A percentile compares a stretch with the other conserved stretches of the same genome.
phyloP scores from a whole-genome alignment of 2,888 invertebrate species.

The Prionchulus punctatus region DNA sequence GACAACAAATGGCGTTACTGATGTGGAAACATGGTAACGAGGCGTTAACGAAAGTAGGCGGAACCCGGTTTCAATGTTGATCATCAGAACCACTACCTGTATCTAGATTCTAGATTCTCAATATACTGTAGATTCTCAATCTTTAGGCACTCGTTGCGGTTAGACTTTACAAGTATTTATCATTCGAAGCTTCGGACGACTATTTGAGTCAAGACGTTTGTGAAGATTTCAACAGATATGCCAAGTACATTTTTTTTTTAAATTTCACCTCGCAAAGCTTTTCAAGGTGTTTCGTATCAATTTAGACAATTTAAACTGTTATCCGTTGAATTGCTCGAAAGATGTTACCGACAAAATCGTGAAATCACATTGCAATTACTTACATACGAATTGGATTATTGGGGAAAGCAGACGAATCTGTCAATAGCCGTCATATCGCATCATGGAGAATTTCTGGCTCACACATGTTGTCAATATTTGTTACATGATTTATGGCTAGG shows the following conservation, averaged over 20 bases:
- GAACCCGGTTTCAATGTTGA: too few species aligned
- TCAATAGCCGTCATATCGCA: conserved; percentile 88
- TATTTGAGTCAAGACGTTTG: conserved; percentile 93
- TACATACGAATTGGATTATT: conserved; percentile 88
- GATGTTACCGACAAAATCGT: conserved; percentile 86
- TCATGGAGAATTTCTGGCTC: conserved; percentile 46
- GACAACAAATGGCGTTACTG: conserved; percentile 86
- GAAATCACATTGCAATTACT: conserved; percentile 83
- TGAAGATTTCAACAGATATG: conserved; percentile 72
- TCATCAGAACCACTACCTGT: too few species aligned
- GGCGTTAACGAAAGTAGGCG: conserved; percentile 69
- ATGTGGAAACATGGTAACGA: conserved; percentile 99
- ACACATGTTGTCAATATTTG: conserved; percentile 58
- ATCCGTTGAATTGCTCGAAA: conserved; percentile 80
- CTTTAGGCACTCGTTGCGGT: conserved; percentile 56
- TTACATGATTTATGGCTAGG: conserved; percentile 99
- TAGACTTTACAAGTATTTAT: conserved; percentile 91
- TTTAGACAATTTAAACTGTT: conserved; percentile 31
- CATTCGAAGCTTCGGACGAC: conserved; percentile 90
- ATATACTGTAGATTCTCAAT: too few species aligned
- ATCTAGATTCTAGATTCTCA: too few species aligned
- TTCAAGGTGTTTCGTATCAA: too few species aligned
- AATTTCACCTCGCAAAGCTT: too few species aligned
- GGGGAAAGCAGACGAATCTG: conserved; percentile 93
- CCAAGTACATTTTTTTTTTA: too few species aligned